A percentile compares a stretch with the other conserved stretches of the same genome.
Conservation (phyloP, 2,113 vertebrate species). For the Festucalex cinctus region DNA sequence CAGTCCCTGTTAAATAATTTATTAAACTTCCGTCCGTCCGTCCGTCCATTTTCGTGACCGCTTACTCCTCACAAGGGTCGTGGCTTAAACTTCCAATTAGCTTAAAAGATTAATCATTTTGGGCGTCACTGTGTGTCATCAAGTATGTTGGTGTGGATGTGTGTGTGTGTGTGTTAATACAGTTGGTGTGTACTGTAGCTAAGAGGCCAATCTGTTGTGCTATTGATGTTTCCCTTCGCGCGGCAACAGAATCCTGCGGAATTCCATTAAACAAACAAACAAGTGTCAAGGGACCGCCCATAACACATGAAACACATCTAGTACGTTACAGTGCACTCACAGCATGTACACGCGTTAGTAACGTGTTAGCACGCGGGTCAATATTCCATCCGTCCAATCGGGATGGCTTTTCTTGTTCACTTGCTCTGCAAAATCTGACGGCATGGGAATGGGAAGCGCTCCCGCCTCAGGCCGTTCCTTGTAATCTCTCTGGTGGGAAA, state of each 20-base stretch:
- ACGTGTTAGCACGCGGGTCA: conserved; percentile 9
- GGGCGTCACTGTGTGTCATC: neutral
- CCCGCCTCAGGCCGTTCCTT: conserved; percentile 19
- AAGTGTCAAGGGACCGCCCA: conserved; percentile 1
- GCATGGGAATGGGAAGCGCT: conserved; percentile 32
- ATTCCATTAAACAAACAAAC: conserved; percentile 28
- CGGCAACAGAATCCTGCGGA: neutral
- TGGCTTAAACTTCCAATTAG: neutral
- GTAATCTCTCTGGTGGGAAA: conserved; percentile 28
- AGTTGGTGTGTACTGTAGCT: conserved; percentile 3
- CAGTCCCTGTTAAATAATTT: neutral
- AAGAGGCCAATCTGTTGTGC: conserved; percentile 6
- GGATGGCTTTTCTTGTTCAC: conserved; percentile 48
- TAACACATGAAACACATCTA: neutral
- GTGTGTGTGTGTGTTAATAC: neutral
- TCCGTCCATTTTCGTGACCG: too few relatives aligned
- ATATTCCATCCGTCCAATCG: conserved; percentile 38
- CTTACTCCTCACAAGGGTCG: too few relatives aligned
- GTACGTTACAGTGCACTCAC: neutral
- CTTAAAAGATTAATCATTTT: neutral
- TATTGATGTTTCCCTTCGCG: neutral
- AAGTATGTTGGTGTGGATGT: neutral
- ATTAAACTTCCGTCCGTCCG: neutral
- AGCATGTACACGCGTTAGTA: neutral
- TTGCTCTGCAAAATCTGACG: conserved; percentile 10